A percentile compares a stretch with the other conserved stretches of the same genome.
Evolutionary conservation across 2,797 vertebrate species (phyloP).

Genomic region (Sciaenops ocellatus): DNA sequence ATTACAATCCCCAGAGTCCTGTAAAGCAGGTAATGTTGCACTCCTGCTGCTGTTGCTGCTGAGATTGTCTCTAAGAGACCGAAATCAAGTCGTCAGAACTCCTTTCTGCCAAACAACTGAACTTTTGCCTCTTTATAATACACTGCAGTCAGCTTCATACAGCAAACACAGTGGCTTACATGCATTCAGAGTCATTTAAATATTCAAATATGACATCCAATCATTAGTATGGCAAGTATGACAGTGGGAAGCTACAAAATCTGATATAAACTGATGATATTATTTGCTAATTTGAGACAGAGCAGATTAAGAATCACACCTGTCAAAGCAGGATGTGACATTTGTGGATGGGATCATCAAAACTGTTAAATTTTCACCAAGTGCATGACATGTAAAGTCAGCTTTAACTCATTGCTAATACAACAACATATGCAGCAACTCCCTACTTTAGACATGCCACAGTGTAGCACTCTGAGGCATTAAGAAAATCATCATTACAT

Average conservation of each 20-base stretch:
- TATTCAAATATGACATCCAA: not conserved
- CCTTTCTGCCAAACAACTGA: conserved; percentile 24
- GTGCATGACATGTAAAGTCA: not conserved
- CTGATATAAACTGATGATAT: not conserved
- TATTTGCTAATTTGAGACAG: not conserved
- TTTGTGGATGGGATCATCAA: not conserved
- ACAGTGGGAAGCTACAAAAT: not conserved
- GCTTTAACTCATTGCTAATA: not conserved
- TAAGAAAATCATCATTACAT: not conserved
- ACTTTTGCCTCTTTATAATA: not conserved
- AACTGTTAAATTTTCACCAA: not conserved
- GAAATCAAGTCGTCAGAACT: conserved; percentile 28
- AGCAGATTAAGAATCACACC: not conserved
- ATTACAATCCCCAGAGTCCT: conserved; percentile 47
- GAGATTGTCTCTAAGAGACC: conserved; percentile 56
- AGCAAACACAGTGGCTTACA: not conserved
- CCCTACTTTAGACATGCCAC: conserved; percentile 1
- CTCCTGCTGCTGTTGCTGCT: conserved; percentile 42
- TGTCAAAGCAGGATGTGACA: not conserved
- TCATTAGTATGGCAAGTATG: not conserved
- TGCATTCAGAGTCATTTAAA: not conserved
- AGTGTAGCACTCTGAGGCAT: not conserved
- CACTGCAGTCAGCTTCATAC: not conserved
- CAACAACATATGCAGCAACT: not conserved
- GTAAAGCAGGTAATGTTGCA: conserved; percentile 54